Evolutionary conservation across 2,113 vertebrate genomes (phyloP), one percentile per base, ranked within the genome.

Genomic region (Rhinogobius similis): DNA sequence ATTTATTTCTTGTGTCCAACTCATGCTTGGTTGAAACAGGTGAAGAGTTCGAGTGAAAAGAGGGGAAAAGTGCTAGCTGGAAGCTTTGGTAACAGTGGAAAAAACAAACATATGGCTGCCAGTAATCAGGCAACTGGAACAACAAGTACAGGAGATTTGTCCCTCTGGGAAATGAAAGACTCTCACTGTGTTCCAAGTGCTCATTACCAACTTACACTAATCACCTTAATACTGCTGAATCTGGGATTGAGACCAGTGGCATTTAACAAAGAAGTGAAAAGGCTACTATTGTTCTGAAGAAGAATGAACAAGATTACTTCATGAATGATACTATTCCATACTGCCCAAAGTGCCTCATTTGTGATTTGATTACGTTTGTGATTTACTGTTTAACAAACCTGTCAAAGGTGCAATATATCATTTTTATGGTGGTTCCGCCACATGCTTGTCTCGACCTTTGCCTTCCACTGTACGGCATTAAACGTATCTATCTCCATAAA

Each of bases 21-120:
- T 81, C 64, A 41, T 38, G 50, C 55, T 59, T 48, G 53, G 68
- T 61, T 62, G 63, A 75, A 77, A 78, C 95, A 46, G 94, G 91
- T 64, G 96, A 93, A 9, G 91, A 71, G 0, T 92, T 94, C 81
- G 93, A 95, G 79, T 71, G 90, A 61, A 96, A 95, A 36, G 18
- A 8, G 58, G 27, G 29, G 18, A 18, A 59, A 43, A 24, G 82
- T 94, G 81, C 81, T 63, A 88, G 20, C 0, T 90, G 93, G 76
- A n/a, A 89, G 63, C 82, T 92, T 83, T 90, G 82, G 71, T 90
- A 90, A 72, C 91, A 64, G 71, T 46, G 56, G 52, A 55, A 26
- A 82, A 84, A 79, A 82, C 59, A 88, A 88, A 80, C 85, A 81
- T 75, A 77, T 32, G 11, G 50, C 24, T 56, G 81, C 65, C 62